These are phyloP conservation scores for Betta splendens DNA, from an alignment of 2,797 vertebrate genomes.

Conservation along the genomic window DNA sequence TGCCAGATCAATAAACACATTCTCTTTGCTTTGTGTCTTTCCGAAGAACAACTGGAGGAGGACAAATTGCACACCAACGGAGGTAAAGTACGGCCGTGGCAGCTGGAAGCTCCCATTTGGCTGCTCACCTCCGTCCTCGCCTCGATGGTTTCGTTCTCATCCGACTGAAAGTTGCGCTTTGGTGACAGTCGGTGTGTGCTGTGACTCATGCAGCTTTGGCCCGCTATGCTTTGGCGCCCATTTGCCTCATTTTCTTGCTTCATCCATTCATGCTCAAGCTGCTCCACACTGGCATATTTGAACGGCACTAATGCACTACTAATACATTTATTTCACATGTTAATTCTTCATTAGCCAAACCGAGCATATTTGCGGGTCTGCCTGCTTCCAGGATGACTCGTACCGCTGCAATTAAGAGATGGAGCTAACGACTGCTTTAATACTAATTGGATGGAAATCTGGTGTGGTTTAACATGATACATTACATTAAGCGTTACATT, in stretches of 20 bases:
- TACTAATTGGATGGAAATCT: slow-evolving; percentile 25
- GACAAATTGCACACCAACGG: slow-evolving; percentile 84
- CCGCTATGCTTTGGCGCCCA: slow-evolving; percentile 37
- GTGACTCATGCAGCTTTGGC: slow-evolving; percentile 60
- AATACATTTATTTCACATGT: slow-evolving; percentile 30
- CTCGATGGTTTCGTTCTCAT: slow-evolving; percentile 31
- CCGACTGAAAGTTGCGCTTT: slow-evolving; percentile 39
- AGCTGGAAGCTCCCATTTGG: slow-evolving; percentile 53
- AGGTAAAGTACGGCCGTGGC: slow-evolving; percentile 79
- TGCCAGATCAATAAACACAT: slow-evolving; percentile 70
- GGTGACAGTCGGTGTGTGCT: slow-evolving; percentile 31
- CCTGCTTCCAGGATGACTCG: slow-evolving; percentile 30
- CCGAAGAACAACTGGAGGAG: slow-evolving; percentile 85
- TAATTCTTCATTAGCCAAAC: slow-evolving; percentile 44
- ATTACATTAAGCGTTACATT: no score
- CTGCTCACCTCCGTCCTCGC: slow-evolving; percentile 44
- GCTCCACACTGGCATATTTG: slow-evolving; percentile 44
- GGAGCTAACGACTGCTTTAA: slow-evolving; percentile 31
- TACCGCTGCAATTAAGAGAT: slow-evolving; percentile 27
- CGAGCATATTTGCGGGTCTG: slow-evolving; percentile 24
- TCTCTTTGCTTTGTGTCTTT: slow-evolving; percentile 56
- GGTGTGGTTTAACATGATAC: slow-evolving; percentile 25
- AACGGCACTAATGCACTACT: slow-evolving; percentile 25
- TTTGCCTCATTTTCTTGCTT: slow-evolving; percentile 27
- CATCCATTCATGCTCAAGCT: slow-evolving; percentile 54